Evolutionary conservation across 2,888 invertebrate genomes (phyloP), one percentile per base, ranked within the genome.

Genomic region (Cremastinae sp.): DNA sequence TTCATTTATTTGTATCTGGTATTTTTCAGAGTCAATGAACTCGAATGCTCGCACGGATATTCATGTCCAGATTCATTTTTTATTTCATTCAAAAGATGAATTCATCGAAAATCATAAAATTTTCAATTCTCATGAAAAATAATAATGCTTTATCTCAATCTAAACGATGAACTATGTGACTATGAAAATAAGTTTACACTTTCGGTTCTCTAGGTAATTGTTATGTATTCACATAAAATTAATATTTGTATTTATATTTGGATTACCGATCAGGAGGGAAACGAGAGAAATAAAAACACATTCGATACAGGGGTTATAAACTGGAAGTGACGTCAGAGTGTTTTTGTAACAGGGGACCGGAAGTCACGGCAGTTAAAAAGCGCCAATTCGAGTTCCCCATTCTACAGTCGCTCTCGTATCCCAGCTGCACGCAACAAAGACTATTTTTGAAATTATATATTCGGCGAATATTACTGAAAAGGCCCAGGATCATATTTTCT

Each of bases 341-440:
- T 45, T 65, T 65, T 69, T 59, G 80, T 78, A 75, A 78, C 68
- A 59, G 22, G 37, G 55, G 47, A 74, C 80, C 85, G 85, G 85
- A 85, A 85, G 83, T 84, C 75, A 65, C 72, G 82, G 83, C 79
- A 79, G 80, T 84, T 81, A 83, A 79, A 80, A 79, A 61, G 74
- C 71, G 53, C 53, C 22, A 28, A 56, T 66, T 77, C 70, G 72
- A 39, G 5, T 28, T 28, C 28, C 47, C 59, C 14, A 16, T 59
- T 59, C 70, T 65, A 75, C 69, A 68, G 45, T 78, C 74, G 66
- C 62, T 56, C 35, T 66, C 70, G 45, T 55, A 1, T 55, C 65
- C 83, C 84, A 84, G 83, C 84, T 83, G 83, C 81, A 65, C 47
- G 20, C 61, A 55, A 70, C 53, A 65, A 80, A 78, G 79, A 78